These are phyloP conservation scores for Dryobotodes eremita DNA, from an alignment of 2,888 invertebrate species.

Conservation along the genomic window DNA sequence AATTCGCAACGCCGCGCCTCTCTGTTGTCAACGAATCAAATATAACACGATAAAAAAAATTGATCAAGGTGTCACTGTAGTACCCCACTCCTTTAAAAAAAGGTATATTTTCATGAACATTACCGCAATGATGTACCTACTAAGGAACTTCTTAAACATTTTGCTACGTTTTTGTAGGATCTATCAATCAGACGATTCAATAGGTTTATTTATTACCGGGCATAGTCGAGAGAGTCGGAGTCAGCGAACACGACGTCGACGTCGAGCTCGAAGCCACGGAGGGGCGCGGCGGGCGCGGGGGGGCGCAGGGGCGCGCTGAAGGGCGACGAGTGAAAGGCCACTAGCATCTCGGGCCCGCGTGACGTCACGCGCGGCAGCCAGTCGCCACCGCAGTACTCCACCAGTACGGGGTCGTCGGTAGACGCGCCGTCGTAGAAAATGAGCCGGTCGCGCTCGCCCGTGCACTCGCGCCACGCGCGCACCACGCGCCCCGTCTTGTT, in stretches of 20 bases:
- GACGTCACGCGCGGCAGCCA: conserved; percentile 94
- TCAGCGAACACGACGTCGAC: conserved; percentile 97
- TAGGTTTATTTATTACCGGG: conserved; percentile 82
- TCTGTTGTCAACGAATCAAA: conserved; percentile 67
- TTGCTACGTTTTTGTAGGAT: background rate
- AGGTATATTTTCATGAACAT: background rate
- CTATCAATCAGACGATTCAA: background rate
- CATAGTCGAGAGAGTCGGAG: conserved; percentile 96
- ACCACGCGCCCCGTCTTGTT: conserved; percentile 94
- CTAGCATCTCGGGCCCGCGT: conserved; percentile 95
- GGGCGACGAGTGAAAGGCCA: conserved; percentile 96
- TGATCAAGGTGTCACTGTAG: background rate
- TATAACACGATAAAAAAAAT: background rate
- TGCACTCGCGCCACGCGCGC: conserved; percentile 96
- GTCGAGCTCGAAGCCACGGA: conserved; percentile 95
- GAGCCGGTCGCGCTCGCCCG: conserved; percentile 95
- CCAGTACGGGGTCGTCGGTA: conserved; percentile 95
- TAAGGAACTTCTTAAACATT: background rate
- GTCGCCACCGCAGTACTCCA: conserved; percentile 97
- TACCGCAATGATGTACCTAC: background rate
- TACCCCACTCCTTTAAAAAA: background rate
- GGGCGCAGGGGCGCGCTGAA: conserved; percentile 94
- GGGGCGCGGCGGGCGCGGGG: conserved; percentile 91
- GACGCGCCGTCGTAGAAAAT: conserved; percentile 96
- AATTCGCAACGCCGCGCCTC: conserved; percentile 93